Conservation (phyloP, 2,797 vertebrate species). For the Enoplosus armatus region DNA sequence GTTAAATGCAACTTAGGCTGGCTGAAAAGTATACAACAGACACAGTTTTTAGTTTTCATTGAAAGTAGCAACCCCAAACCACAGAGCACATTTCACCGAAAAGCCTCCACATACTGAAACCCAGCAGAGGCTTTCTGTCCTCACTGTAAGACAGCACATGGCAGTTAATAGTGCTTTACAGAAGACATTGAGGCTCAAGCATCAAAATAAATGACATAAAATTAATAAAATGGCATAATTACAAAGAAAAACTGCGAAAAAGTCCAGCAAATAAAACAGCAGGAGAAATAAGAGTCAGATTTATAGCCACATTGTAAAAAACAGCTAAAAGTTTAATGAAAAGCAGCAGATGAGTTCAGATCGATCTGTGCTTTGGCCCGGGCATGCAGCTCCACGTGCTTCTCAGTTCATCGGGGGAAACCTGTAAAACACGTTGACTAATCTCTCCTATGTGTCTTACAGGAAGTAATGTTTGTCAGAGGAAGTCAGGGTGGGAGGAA, state of each 20-base stretch:
- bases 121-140: background rate
- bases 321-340: background rate
- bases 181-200: background rate
- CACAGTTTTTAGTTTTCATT: background rate
- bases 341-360: conserved; percentile 13
- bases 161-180: background rate
- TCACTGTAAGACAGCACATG: background rate
- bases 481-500: conserved; percentile 75
- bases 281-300: background rate
- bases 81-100: conserved; percentile 24
- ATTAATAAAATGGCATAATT: conserved; percentile 3
- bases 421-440: conserved; percentile 80
- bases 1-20: background rate
- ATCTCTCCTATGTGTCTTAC: conserved; percentile 74
- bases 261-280: background rate
- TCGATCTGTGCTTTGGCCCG: background rate
- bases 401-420: conserved; percentile 60
- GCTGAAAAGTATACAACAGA: background rate
- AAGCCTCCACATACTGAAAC: background rate
- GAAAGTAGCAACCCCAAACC: conserved; percentile 32
- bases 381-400: conserved; percentile 40
- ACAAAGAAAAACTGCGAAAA: background rate
- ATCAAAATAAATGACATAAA: background rate
- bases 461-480: conserved; percentile 82
- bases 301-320: background rate